phyloP scores from a whole-genome alignment of 2,113 vertebrate species.

The Ailuropoda melanoleuca region DNA sequence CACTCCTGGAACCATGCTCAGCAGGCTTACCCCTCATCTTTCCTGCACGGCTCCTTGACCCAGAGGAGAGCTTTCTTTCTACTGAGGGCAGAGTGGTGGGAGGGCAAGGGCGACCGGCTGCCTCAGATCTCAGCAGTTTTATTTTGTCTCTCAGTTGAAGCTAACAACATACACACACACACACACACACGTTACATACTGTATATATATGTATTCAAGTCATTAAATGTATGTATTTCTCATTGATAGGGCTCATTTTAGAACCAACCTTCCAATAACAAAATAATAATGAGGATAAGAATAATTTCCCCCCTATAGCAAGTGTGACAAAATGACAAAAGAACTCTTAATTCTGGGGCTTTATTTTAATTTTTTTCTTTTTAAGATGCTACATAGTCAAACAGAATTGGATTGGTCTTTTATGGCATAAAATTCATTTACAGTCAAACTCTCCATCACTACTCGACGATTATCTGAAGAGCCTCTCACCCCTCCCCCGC shows the following conservation, averaged over 20 bases:
- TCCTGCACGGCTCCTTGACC: neutral
- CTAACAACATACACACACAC: neutral
- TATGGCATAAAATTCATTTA: slow-evolving; percentile 91
- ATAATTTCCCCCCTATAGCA: slow-evolving; percentile 30
- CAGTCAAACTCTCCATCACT: slow-evolving; percentile 55
- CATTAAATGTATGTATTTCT: neutral
- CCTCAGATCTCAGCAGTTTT: neutral
- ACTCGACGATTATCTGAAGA: neutral
- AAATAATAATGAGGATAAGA: neutral
- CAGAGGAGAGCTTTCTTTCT: neutral
- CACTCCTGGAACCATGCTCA: accelerated
- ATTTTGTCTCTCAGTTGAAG: neutral
- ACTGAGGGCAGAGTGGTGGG: neutral
- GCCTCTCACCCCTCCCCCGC: neutral
- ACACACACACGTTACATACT: too few species aligned
- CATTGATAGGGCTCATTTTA: neutral
- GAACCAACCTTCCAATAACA: slow-evolving; percentile 21
- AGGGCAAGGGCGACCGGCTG: neutral
- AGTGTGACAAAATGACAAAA: slow-evolving; percentile 84
- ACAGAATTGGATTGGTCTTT: slow-evolving; percentile 93
- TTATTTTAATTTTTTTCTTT: slow-evolving; percentile 91
- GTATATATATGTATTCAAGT: neutral
- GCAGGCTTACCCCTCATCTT: accelerated
- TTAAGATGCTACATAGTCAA: slow-evolving; percentile 98
- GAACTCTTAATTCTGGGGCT: slow-evolving; percentile 87